Conservation (phyloP, 1,140 invertebrate species). For the Megathymus violae region DNA sequence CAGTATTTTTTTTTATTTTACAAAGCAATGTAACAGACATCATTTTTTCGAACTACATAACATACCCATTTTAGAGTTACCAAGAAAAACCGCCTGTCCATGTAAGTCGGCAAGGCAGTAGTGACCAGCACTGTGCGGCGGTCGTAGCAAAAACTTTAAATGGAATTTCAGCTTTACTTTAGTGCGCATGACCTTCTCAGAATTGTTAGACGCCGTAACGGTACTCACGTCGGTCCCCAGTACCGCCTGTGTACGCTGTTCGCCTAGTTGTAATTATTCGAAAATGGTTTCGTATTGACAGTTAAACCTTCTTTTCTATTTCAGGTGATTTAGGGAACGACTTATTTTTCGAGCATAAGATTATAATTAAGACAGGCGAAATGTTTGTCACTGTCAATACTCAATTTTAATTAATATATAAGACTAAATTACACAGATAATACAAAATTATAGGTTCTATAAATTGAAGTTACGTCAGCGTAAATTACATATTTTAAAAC, state of each 20-base stretch:
- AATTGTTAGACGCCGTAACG: slow-evolving; percentile 74
- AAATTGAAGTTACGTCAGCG: too few relatives aligned
- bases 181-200: slow-evolving; percentile 78
- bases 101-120: slow-evolving; percentile 27
- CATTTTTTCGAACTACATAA: too few relatives aligned
- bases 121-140: slow-evolving; percentile 15
- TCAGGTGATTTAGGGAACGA: too few relatives aligned
- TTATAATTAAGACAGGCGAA: too few relatives aligned
- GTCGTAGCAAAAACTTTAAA: slow-evolving; percentile 66
- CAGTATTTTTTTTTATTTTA: too few relatives aligned
- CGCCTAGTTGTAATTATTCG: slow-evolving; percentile 27
- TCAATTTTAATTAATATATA: too few relatives aligned
- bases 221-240: slow-evolving; percentile 65
- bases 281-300: slow-evolving; percentile 12
- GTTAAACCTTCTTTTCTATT: slow-evolving; percentile 4
- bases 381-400: too few relatives aligned
- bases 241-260: slow-evolving; percentile 48
- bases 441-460: too few relatives aligned
- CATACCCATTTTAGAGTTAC: slow-evolving; percentile 24
- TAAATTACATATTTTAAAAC: too few relatives aligned
- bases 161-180: slow-evolving; percentile 70
- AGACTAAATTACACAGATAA: too few relatives aligned
- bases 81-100: slow-evolving; percentile 22
- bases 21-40: too few relatives aligned
- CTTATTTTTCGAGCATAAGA: too few relatives aligned